A percentile compares a stretch with the other conserved stretches of the same genome.
Evolutionary conservation across 2,113 vertebrate species (phyloP).

Genomic region (Colossoma macropomum): DNA sequence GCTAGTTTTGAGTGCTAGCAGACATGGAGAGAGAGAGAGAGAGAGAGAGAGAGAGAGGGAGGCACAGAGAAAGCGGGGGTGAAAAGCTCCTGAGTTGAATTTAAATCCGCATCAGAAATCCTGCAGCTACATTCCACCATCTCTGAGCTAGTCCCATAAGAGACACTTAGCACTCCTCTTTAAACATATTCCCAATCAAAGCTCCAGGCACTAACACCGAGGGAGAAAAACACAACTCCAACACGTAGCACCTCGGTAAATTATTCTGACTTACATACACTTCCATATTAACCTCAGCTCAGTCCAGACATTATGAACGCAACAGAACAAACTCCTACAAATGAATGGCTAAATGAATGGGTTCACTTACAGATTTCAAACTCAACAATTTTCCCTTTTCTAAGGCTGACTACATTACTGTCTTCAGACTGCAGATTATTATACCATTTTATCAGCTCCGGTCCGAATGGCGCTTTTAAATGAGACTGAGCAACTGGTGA

Average conservation of each 20-base stretch:
- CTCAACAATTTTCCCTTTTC: background rate
- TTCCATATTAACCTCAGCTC: background rate
- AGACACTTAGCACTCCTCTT: constrained; percentile 24
- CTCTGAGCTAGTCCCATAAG: constrained; percentile 26
- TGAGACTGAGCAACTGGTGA: constrained; percentile 5
- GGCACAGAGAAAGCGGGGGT: background rate
- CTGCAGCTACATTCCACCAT: constrained; percentile 9
- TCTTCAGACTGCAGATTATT: background rate
- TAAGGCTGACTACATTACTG: background rate
- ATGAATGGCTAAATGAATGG: background rate
- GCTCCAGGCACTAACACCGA: background rate
- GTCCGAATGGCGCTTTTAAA: background rate
- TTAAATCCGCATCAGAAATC: constrained; percentile 39
- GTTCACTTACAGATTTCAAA: background rate
- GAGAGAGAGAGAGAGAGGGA: background rate
- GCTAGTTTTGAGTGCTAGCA: constrained; percentile 22
- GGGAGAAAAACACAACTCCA: background rate
- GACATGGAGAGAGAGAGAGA: background rate
- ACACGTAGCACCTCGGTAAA: background rate
- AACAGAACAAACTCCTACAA: background rate
- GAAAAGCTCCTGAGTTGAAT: constrained; percentile 34
- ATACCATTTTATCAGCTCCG: no score
- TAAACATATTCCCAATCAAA: constrained; percentile 38
- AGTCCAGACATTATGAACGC: background rate
- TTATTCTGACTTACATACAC: constrained; percentile 1